Evolutionary conservation across 2,113 vertebrate species (phyloP).

Genomic region (Capreolus pygargus): DNA sequence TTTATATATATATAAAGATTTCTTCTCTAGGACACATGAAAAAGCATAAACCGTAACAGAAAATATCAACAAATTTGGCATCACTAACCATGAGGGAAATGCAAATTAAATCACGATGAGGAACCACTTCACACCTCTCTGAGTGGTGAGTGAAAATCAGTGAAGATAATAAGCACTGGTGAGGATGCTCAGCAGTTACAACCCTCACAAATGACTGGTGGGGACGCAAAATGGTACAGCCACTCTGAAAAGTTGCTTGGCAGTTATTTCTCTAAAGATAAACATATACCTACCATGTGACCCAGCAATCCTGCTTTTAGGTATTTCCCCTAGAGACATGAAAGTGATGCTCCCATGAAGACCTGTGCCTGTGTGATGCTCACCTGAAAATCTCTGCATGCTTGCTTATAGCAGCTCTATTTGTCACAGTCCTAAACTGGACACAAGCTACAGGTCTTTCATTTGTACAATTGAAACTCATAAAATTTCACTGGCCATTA

Average conservation of each 20-base stretch:
- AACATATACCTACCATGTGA: not conserved
- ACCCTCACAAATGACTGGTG: rapidly evolving
- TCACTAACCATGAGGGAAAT: not conserved
- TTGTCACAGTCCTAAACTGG: too few species aligned
- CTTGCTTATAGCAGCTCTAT: not conserved
- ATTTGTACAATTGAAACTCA: not conserved
- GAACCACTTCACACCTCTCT: not conserved
- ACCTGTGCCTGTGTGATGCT: not conserved
- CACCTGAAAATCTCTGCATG: not conserved
- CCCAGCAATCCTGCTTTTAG: too few species aligned
- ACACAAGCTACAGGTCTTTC: not conserved
- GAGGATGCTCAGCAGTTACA: rapidly evolving
- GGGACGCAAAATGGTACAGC: rapidly evolving
- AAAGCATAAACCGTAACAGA: not conserved
- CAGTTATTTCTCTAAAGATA: not conserved
- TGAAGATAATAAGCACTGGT: rapidly evolving
- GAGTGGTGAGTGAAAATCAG: too few species aligned
- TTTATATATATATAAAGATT: not conserved
- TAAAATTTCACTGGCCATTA: not conserved
- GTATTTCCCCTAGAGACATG: not conserved
- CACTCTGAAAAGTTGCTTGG: rapidly evolving
- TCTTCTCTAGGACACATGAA: not conserved
- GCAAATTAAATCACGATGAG: not conserved
- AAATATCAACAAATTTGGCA: not conserved
- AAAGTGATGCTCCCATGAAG: not conserved